Evolutionary conservation across 2,888 invertebrate species (phyloP), one percentile per base, ranked within the genome.

Genomic region (Mimumesa dahlbomi): DNA sequence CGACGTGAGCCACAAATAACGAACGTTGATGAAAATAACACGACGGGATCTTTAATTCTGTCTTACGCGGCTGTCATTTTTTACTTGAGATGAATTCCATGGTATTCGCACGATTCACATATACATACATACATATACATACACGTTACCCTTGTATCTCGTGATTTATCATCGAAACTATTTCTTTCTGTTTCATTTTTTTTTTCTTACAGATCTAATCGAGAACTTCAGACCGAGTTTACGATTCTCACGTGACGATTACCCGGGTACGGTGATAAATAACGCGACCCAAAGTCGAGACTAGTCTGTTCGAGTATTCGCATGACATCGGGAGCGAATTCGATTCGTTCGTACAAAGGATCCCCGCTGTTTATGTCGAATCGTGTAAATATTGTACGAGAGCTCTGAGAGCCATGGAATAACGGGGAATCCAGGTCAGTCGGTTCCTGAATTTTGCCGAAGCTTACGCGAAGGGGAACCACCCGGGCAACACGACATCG

Each of bases 381-480:
- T 70, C 72, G 75, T 75, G 82, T 79, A 81, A 83, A 84, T 80
- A 81, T 81, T 79, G 58, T 56, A 64, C 34, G 11, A 58, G 56
- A 68, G 11, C 2, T 19, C 16, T 18, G 25, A 36, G 52, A 25
- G 58, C 11, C 54, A 19, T 5, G 40, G 31, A 18, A 40, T 42
- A 52, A 58, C 59, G 49, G 57, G 36, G 73, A 75, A 85, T 83
- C 72, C 84, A 81, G 85, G 85, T 84, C 84, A 84, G 73, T 81
- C 77, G 82, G 81, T 83, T 75, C 68, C 68, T 72, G 77, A 81
- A 83, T 81, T 80, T 79, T 65, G 56, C n/a, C 57, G 34, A 54
- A 52, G 65, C 29, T 59, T 61, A 61, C 66, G 63, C 68, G 58
- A 79, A 72, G 29, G 25, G 14, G 53, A n/a, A 49, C 34, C 54